phyloP scores from a whole-genome alignment of 1,140 invertebrate species.

The Drosophila albomicans region DNA sequence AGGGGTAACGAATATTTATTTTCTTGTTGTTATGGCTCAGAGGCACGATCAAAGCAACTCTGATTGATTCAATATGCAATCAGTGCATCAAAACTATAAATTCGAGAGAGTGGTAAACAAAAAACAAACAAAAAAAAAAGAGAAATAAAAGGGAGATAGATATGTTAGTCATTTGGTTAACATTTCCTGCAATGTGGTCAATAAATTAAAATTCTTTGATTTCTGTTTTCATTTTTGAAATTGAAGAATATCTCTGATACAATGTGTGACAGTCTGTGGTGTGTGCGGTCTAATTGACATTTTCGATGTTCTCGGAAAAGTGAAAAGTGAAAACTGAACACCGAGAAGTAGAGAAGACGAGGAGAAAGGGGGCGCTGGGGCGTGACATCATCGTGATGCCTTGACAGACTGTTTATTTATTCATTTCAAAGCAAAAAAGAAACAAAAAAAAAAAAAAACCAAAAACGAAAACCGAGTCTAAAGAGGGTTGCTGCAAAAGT shows the following conservation, averaged over 20 bases:
- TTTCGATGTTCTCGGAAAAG: conserved; percentile 7
- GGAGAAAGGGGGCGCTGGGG: background rate
- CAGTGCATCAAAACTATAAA: background rate
- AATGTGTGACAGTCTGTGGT: background rate
- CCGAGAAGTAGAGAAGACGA: background rate
- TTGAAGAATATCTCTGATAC: background rate
- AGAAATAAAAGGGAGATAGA: background rate
- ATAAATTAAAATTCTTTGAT: conserved; percentile 2
- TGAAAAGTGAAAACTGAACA: conserved; percentile 4
- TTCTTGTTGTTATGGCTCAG: too few relatives aligned
- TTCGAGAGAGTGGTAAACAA: background rate
- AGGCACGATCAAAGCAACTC: too few relatives aligned
- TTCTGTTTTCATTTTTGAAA: background rate
- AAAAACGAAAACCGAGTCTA: background rate
- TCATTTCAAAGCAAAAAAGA: conserved; percentile 15
- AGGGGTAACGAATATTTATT: too few relatives aligned
- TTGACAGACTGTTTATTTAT: conserved; percentile 51
- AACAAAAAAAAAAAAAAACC: background rate
- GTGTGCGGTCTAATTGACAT: conserved; percentile 28
- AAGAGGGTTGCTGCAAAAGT: conserved; percentile 37
- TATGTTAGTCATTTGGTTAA: background rate
- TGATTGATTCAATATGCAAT: conserved; percentile 1
- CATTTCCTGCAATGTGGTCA: background rate
- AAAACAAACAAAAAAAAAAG: too few relatives aligned
- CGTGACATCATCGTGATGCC: conserved; percentile 34